Base-by-base conservation (phyloP, 2,888 invertebrate species). In the Gnatocerus cornutus region DNA sequence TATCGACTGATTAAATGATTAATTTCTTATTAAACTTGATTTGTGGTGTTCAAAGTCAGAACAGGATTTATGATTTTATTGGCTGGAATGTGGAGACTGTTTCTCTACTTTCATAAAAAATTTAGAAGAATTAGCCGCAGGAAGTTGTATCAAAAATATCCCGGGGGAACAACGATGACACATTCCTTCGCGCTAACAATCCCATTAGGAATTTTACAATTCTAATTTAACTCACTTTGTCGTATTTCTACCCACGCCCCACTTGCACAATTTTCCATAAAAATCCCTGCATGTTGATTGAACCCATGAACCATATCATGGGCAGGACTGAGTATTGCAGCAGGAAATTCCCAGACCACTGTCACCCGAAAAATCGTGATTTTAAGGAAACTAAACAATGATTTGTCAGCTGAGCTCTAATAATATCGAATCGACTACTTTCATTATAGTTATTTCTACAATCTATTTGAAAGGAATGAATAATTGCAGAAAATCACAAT, bases 401-500 rank as follows among this genome's bases (percentile, higher is more conserved):
- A 46, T 50, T 62, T 62, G 62, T 62, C 62, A 62, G 21, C 50
- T 62, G 62, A 39, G 10, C 21, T 46, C n/a, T 61, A 61, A 48
- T 63, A 63, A 29, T 37, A 41, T 8, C 52, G 52, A 63, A 53
- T 53, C 33, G 33, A 29, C 27, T 14, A 46, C 63, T 53, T 52
- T 63, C 63, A 63, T 63, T 63, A 52, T 53, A 63, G 62, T 50
- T 62, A 62, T 62, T 62, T 62, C 50, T 50, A 62, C 62, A 62
- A 62, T 62, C 62, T 50, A 63, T 53, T 63, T 41, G 63, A 63
- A 63, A 63, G 63, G 63, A 63, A 52, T 63, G 63, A 63, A 63
- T 63, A 63, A 63, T 63, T 63, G 53, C 63, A 63, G 63, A 63
- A 63, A 63, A 63, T 63, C 63, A 63, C 53, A 63, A 63, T 63